Base-by-base conservation (phyloP, 92 coral and sea anemone genomes). In the Siderastrea radians region DNA sequence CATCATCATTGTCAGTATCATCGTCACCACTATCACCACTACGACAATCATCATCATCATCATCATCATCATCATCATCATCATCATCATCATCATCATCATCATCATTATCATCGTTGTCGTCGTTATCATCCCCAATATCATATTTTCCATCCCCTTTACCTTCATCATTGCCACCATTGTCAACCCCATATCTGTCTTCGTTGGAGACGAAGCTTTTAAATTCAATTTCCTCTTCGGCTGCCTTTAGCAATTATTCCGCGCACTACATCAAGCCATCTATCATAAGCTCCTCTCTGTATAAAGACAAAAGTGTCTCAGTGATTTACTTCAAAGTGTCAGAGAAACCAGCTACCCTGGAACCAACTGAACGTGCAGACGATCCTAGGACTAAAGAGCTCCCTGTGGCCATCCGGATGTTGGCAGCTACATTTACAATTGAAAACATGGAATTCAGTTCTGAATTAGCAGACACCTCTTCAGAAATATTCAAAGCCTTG, bases 371-470 rank as follows among this genome's bases (percentile, higher is more conserved):
- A 38, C 6, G 55, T 9, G 12, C 66, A 10, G 59, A 70, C 43
- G 68, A 17, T 46, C 66, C 68, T 15, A 82, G 47, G 10, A 69
- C 45, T 15, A n/a, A 11, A 14, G 54, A 38, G 16, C 43, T 7
- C 5, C 67, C 58, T 2, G 65, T 2, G 7, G 54, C 38, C 48
- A 3, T 19, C 43, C 3, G 13, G 43, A 15, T 49, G 12, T 84
- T 58, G 72, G 17, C 8, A 63, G 87, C 81, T 60, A 46, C 4
- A 50, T 19, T 84, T 0, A 74, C 81, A 48, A 84, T 84, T 48
- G 50, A n/a, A 26, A 62, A 62, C 63, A 84, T 49, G 80, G 64
- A 49, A 52, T 84, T 74, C 16, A 47, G 62, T 49, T 13, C 7
- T 19, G 72, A 74, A 19, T 62, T 84, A 50, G 48, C 61, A 8